Evolutionary conservation across 2,888 invertebrate species (phyloP).

Genomic region (Mystacides longicornis): DNA sequence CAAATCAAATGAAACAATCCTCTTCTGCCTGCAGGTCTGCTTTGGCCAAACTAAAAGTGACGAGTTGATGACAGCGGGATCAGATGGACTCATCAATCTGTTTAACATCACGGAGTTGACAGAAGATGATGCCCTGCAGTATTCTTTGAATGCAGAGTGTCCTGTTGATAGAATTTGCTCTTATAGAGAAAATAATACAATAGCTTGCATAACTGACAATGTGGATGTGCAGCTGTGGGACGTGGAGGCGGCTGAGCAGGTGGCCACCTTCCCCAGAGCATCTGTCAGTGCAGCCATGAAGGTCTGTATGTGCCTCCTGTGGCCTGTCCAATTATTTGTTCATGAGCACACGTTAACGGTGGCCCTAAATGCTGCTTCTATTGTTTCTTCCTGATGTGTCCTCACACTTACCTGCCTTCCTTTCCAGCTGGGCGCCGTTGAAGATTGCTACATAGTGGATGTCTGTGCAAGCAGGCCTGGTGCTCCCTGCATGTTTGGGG

Average conservation of each 20-base stretch:
- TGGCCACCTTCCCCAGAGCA: slow-evolving; percentile 50
- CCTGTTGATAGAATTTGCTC: slow-evolving; percentile 61
- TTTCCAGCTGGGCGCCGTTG: too few relatives aligned
- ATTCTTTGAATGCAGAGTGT: slow-evolving; percentile 71
- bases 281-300: slow-evolving; percentile 52
- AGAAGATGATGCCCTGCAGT: slow-evolving; percentile 75
- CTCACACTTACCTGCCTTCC: too few relatives aligned
- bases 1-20: background rate
- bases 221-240: slow-evolving; percentile 66
- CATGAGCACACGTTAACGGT: too few relatives aligned
- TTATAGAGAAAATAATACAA: slow-evolving; percentile 38
- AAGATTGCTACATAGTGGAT: too few relatives aligned
- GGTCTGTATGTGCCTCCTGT: slow-evolving; percentile 35
- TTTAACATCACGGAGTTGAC: slow-evolving; percentile 64
- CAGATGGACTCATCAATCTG: slow-evolving; percentile 79
- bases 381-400: too few relatives aligned
- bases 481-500: too few relatives aligned
- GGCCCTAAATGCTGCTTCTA: too few relatives aligned
- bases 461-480: too few relatives aligned
- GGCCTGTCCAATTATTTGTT: too few relatives aligned
- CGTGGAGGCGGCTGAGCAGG: slow-evolving; percentile 52
- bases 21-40: slow-evolving; percentile 41
- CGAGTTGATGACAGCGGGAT: slow-evolving; percentile 65
- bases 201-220: slow-evolving; percentile 65
- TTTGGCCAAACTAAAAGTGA: slow-evolving; percentile 65